Evolutionary conservation across 2,888 invertebrate genomes (phyloP), one percentile per base, ranked within the genome.

Genomic region (Diplolepis rosae): DNA sequence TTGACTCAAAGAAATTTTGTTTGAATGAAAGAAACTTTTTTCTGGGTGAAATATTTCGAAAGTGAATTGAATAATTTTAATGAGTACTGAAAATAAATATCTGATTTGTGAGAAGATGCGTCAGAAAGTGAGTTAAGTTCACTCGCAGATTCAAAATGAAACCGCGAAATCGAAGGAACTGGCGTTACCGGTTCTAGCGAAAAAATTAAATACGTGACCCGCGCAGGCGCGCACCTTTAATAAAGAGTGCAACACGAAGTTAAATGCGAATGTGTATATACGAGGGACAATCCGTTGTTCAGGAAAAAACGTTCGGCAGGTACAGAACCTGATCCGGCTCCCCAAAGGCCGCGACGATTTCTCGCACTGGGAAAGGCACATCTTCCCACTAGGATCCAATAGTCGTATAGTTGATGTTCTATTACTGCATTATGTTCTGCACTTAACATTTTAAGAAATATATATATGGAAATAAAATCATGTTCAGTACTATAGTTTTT

Each of bases 121-220:
- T n/a, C n/a, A n/a, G n/a, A n/a, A n/a, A n/a, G n/a, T n/a, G n/a
- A n/a, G n/a, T n/a, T n/a, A n/a, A n/a, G n/a, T n/a, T n/a, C n/a
- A 28, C n/a, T 54, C 30, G 54, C 54, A 48, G 18, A 11, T 48
- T 48, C 4, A 72, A 78, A 69, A 77, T 78, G 66, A 73, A 68
- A 71, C 52, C 79, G 80, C 77, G 78, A 83, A 83, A 83, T 82
- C 80, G 79, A 80, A 79, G 80, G 79, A 81, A 80, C 83, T 80
- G 75, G 81, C 78, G 75, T 74, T 81, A 84, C 84, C 84, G 83
- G 84, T 84, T 84, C 72, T 56, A 71, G 80, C 80, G 81, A 84
- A 84, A 85, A 85, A 84, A 80, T 83, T 80, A 74, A n/a, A 83
- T 83, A 84, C 83, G 83, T 82, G 82, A 82, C 77, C 81, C 78